These are phyloP conservation scores for Oikopleura vanhoeffeni DNA, from an alignment of 23 tunicate species.

Conservation along the genomic window DNA sequence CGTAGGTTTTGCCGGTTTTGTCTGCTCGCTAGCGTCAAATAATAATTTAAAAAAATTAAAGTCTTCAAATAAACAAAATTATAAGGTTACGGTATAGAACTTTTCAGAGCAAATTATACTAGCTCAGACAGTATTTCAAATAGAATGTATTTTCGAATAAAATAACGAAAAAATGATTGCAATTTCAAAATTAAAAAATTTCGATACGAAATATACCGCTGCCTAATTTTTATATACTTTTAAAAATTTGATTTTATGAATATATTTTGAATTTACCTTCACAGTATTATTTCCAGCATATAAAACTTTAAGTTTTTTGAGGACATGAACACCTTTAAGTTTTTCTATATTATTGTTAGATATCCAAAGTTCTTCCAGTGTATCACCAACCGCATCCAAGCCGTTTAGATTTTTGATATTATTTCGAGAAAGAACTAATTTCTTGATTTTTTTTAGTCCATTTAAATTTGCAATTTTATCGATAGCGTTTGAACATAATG, in stretches of 20 bases:
- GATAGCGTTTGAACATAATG: neutral
- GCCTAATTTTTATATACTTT: too few relatives aligned
- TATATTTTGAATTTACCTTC: too few relatives aligned
- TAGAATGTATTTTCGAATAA: neutral
- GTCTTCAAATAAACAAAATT: too few relatives aligned
- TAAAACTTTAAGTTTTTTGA: neutral
- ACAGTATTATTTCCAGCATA: neutral
- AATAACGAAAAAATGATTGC: neutral
- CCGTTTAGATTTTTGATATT: neutral
- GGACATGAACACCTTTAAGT: neutral
- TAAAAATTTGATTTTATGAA: too few relatives aligned
- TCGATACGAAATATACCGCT: too few relatives aligned
- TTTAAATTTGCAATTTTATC: neutral
- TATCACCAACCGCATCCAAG: neutral
- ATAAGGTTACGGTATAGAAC: too few relatives aligned
- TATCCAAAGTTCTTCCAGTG: neutral
- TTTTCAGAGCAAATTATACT: too few relatives aligned
- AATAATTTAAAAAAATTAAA: too few relatives aligned
- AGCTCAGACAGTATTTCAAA: too few relatives aligned
- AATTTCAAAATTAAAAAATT: too few relatives aligned
- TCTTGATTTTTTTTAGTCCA: neutral
- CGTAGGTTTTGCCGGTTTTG: too few relatives aligned
- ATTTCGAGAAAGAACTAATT: neutral
- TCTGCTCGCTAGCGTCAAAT: too few relatives aligned
- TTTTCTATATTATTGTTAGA: neutral